phyloP scores from a whole-genome alignment of 2,113 vertebrate species.

The Talpa occidentalis region DNA sequence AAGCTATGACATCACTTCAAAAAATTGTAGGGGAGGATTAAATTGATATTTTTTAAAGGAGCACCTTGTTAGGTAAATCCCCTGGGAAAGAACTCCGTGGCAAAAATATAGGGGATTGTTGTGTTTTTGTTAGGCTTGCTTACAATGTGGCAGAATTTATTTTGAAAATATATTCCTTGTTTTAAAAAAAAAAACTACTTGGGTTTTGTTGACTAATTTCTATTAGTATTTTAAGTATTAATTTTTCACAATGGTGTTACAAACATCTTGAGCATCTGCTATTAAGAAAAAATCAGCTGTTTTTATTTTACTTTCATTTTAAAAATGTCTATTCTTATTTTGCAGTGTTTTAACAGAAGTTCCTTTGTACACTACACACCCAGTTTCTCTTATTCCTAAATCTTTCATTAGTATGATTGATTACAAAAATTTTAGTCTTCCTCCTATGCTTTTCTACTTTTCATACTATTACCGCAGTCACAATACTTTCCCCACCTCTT shows the following conservation, averaged over 20 bases:
- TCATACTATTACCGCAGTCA: neutral
- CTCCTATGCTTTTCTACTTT: neutral
- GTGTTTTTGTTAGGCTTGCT: conserved; percentile 58
- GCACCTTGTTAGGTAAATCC: conserved; percentile 15
- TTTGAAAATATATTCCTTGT: conserved; percentile 32
- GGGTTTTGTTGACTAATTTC: conserved; percentile 46
- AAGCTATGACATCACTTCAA: conserved; percentile 25
- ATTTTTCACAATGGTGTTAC: conserved; percentile 9
- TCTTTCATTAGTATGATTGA: neutral
- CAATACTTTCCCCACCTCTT: neutral
- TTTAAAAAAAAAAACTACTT: conserved; percentile 49
- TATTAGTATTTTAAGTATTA: conserved; percentile 9
- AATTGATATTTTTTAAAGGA: conserved; percentile 65
- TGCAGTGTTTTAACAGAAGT: neutral
- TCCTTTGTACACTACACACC: neutral
- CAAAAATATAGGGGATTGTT: conserved; percentile 30
- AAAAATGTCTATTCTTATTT: conserved; percentile 34
- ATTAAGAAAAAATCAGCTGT: conserved; percentile 41
- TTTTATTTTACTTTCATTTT: conserved; percentile 50
- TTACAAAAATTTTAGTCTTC: neutral
- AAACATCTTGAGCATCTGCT: conserved; percentile 34
- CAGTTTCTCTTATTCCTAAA: neutral
- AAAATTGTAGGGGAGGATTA: conserved; percentile 32
- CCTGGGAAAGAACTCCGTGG: conserved; percentile 14
- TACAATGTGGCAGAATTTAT: conserved; percentile 6